Conservation (phyloP, 2,113 vertebrate genomes). For the Peromyscus polionotus region DNA sequence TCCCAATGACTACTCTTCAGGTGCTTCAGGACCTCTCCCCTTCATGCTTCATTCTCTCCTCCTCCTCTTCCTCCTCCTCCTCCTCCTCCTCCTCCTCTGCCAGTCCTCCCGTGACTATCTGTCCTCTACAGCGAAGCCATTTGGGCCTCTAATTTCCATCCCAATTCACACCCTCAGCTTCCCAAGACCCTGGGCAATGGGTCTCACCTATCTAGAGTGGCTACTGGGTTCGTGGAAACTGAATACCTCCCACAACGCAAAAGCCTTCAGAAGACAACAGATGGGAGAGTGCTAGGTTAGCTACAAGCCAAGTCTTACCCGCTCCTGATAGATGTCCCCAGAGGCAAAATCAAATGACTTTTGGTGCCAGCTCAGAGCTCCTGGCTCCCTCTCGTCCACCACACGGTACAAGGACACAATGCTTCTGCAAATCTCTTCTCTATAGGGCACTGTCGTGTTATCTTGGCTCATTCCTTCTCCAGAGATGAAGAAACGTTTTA, state of each 20-base stretch:
- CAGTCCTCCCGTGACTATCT: background rate
- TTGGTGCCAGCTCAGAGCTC: conserved; percentile 68
- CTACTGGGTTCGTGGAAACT: background rate
- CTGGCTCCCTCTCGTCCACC: conserved; percentile 74
- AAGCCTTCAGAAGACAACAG: conserved; percentile 54
- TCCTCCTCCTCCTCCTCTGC: background rate
- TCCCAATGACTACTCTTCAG: background rate
- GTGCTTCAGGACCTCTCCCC: fast-evolving
- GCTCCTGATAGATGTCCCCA: conserved; percentile 54
- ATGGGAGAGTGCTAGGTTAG: conserved; percentile 28
- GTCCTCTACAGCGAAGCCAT: background rate
- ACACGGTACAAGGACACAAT: conserved; percentile 60
- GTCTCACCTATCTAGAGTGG: background rate
- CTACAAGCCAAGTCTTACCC: conserved; percentile 70
- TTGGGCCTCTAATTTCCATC: background rate
- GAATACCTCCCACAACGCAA: background rate
- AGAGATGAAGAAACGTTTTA: conserved; percentile 87
- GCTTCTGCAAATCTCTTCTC: conserved; percentile 82
- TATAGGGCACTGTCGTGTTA: conserved; percentile 84
- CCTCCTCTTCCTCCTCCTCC: background rate
- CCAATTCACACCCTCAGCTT: background rate
- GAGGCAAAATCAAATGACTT: conserved; percentile 72
- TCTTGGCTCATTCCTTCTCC: conserved; percentile 85
- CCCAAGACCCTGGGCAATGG: background rate
- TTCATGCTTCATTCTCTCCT: background rate